Base-by-base conservation (phyloP, 2,797 vertebrate genomes). In the Spondyliosoma cantharus region DNA sequence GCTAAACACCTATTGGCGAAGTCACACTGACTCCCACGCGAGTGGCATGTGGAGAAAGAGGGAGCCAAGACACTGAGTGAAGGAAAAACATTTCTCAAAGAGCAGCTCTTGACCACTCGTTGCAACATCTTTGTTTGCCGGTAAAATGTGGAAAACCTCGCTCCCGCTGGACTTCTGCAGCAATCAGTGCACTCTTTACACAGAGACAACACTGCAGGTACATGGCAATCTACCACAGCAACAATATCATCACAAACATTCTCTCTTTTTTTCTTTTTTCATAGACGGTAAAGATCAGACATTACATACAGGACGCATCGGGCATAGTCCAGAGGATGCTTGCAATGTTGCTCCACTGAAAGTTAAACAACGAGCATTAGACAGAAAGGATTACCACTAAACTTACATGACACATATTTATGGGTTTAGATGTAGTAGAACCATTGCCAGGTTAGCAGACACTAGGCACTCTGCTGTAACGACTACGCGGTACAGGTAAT, bases 1-100 rank as follows among this genome's bases (percentile, higher is more conserved):
- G 59, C 27, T 9, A 81, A 86, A 87, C 66, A 76, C 77, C 84
- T 90, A 86, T 81, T 87, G 81, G 86, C 87, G 59, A 90, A 91
- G 70, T 89, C 74, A 78, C 71, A 80, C 79, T 49, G 53, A 87
- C 83, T 92, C 76, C 77, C 80, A 83, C 73, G 27, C 76, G 76
- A 81, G 42, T 32, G 20, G 1, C 63, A 74, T 64, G 77, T 70
- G 68, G 76, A 85, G 80, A 80, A 84, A 62, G 17, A 70, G 53
- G 9, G 4, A 56, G 32, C 6, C 14, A 4, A 17, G 4, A 17
- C 57, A 19, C 29, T 61, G 7, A 45, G 61, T 62, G 71, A 29
- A 84, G 74, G 74, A 76, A 66, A 49, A 78, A 85, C 62, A 53
- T 83, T 87, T 89, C 91, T 84, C 78, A 82, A 85, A 90, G 71